Percentiles rank a stretch among this genome's conserved stretches.
These are phyloP conservation scores for Amphipyra berbera DNA, from an alignment of 2,888 invertebrate genomes.

Conservation along the genomic window DNA sequence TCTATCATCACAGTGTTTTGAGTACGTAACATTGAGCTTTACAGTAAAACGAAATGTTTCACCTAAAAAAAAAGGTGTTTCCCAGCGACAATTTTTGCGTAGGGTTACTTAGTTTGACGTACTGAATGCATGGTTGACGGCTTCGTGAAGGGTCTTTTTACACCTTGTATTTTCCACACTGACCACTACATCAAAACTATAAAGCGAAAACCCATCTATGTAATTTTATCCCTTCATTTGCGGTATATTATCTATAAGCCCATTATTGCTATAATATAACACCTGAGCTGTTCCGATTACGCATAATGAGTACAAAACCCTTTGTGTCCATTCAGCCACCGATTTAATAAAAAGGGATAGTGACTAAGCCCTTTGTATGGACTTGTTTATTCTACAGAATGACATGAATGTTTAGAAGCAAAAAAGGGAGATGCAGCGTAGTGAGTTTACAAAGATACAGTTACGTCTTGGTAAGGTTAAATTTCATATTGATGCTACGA, in stretches of 20 bases:
- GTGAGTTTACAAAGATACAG: slow-evolving; percentile 60
- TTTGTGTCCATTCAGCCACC: slow-evolving; percentile 84
- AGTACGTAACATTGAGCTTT: too few relatives aligned
- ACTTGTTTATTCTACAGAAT: slow-evolving; percentile 84
- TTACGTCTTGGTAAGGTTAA: slow-evolving; percentile 56
- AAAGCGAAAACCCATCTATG: slow-evolving; percentile 39
- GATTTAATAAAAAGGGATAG: slow-evolving; percentile 87
- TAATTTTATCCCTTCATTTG: slow-evolving; percentile 63
- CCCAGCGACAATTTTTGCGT: too few relatives aligned
- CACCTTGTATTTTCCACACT: slow-evolving; percentile 8
- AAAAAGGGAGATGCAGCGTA: slow-evolving; percentile 79
- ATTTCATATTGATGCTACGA: slow-evolving; percentile 52
- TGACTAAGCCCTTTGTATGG: slow-evolving; percentile 80
- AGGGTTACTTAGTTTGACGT: too few relatives aligned
- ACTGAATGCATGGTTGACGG: too few relatives aligned
- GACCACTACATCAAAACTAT: slow-evolving; percentile 25
- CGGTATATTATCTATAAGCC: slow-evolving; percentile 72
- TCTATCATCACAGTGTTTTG: too few relatives aligned
- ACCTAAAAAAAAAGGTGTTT: too few relatives aligned
- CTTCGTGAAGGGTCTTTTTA: too few relatives aligned
- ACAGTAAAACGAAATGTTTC: too few relatives aligned
- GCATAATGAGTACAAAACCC: slow-evolving; percentile 83
- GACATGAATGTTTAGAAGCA: slow-evolving; percentile 83
- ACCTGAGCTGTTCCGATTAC: slow-evolving; percentile 86
- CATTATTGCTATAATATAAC: slow-evolving; percentile 85